Evolutionary conservation across 2,113 vertebrate genomes (phyloP).

Genomic region (Oncorhynchus tshawytscha): DNA sequence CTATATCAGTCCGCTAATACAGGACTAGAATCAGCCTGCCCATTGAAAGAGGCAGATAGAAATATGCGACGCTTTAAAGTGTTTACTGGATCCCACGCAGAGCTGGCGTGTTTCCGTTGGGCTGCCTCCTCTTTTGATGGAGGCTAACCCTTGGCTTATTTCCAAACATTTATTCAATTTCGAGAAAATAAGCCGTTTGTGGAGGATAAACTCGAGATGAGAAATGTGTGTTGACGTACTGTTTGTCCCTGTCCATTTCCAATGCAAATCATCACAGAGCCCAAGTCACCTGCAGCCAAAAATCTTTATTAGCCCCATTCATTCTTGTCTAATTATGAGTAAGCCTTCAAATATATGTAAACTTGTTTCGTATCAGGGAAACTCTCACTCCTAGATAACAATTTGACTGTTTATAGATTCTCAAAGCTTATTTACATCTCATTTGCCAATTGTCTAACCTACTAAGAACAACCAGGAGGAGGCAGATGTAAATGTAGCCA

Average conservation of each 20-base stretch:
- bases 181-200: conserved; percentile 8
- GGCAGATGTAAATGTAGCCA: background rate
- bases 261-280: conserved; percentile 14
- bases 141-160: conserved; percentile 3
- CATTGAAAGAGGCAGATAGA: conserved; percentile 36
- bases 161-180: conserved; percentile 24
- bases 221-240: conserved; percentile 12
- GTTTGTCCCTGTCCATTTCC: background rate
- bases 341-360: background rate
- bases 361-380: background rate
- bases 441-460: background rate
- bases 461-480: background rate
- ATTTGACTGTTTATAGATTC: background rate
- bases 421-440: background rate
- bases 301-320: conserved; percentile 3
- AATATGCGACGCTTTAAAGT: conserved; percentile 35
- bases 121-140: conserved; percentile 39
- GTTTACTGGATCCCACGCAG: conserved; percentile 42
- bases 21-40: conserved; percentile 10
- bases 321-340: conserved; percentile 10
- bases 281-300: conserved; percentile 7
- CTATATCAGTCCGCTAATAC: too few species aligned
- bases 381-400: background rate
- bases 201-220: conserved; percentile 4
- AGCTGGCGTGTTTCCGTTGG: conserved; percentile 33